Evolutionary conservation across 2,113 vertebrate genomes (phyloP).

Genomic region (Caracal caracal): DNA sequence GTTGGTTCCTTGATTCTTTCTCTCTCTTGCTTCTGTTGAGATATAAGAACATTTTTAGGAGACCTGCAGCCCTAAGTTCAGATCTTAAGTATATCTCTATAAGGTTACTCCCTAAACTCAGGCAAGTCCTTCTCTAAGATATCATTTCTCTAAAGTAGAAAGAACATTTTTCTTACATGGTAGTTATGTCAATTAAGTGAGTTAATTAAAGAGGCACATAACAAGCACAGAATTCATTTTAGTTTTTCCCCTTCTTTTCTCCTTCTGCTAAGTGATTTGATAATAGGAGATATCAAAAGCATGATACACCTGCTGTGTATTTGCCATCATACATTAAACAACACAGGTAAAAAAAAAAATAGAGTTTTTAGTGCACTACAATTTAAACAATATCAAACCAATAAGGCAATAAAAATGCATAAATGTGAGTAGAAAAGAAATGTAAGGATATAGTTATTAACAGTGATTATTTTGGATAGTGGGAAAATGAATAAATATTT

Average conservation of each 20-base stretch:
- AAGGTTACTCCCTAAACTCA: neutral
- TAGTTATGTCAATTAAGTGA: conserved; percentile 13
- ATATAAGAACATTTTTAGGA: neutral
- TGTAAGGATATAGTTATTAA: neutral
- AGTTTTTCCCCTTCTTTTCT: neutral
- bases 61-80: neutral
- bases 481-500: neutral
- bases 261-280: neutral
- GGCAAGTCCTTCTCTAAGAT: neutral
- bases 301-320: neutral
- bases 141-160: neutral
- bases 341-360: neutral
- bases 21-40: neutral
- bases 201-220: neutral
- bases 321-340: neutral
- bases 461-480: neutral
- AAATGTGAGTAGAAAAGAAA: conserved; percentile 16
- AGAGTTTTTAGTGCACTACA: neutral
- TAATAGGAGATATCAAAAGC: neutral
- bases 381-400: neutral
- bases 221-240: neutral
- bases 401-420: neutral
- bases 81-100: neutral
- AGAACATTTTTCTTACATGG: neutral
- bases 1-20: neutral